Evolutionary conservation across 2,113 vertebrate genomes (phyloP).

Genomic region (Tympanuchus pallidicinctus): DNA sequence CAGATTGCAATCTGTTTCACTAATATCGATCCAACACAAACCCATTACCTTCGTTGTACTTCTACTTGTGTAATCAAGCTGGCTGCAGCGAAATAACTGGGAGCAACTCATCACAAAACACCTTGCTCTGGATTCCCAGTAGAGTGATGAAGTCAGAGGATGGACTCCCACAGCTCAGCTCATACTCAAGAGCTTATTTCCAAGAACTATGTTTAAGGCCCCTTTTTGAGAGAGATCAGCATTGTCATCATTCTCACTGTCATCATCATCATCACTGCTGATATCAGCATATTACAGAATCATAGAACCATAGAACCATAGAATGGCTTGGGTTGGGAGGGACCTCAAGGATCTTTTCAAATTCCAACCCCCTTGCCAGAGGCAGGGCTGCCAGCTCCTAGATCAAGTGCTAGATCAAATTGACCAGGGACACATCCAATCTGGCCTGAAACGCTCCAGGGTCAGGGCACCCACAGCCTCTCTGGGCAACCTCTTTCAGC

Average conservation of each 20-base stretch:
- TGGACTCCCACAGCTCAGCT: neutral
- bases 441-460: too few relatives aligned
- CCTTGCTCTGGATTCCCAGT: neutral
- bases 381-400: too few relatives aligned
- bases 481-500: too few relatives aligned
- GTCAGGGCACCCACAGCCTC: too few relatives aligned
- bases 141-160: neutral
- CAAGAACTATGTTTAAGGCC: neutral
- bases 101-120: neutral
- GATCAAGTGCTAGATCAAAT: too few relatives aligned
- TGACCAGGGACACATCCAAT: too few relatives aligned
- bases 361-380: too few relatives aligned
- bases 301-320: too few relatives aligned
- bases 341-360: too few relatives aligned
- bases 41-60: neutral
- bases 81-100: neutral
- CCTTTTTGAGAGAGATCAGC: fast-evolving
- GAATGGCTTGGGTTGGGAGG: too few relatives aligned
- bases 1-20: neutral
- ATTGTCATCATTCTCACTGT: neutral
- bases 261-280: neutral
- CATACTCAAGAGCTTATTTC: neutral
- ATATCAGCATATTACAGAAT: too few relatives aligned
- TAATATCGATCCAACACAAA: neutral
- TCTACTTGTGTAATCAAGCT: neutral